Evolutionary conservation across 2,888 invertebrate genomes (phyloP).

Genomic region (Morpho helenor): DNA sequence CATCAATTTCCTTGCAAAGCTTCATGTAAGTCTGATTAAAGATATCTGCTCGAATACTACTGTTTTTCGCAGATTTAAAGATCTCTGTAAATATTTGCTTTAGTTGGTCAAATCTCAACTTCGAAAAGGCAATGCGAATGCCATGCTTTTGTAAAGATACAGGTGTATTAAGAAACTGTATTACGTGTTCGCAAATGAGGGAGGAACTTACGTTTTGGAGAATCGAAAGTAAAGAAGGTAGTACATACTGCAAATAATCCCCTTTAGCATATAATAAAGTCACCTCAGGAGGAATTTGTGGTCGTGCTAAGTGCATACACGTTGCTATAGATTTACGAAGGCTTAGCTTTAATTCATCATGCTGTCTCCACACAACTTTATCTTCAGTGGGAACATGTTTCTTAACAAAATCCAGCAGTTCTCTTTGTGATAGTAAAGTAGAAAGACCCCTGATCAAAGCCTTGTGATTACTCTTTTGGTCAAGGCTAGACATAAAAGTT

Average conservation of each 20-base stretch:
- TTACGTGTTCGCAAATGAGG: slow-evolving; percentile 35
- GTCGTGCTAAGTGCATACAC: slow-evolving; percentile 50
- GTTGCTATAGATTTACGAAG: slow-evolving; percentile 51
- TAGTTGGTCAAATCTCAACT: slow-evolving; percentile 40
- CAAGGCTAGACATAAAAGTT: slow-evolving; percentile 26
- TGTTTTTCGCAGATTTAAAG: slow-evolving; percentile 52
- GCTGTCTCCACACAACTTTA: slow-evolving; percentile 49
- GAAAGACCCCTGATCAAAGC: slow-evolving; percentile 41
- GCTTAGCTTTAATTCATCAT: slow-evolving; percentile 39
- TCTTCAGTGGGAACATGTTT: slow-evolving; percentile 42
- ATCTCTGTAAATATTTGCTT: slow-evolving; percentile 40
- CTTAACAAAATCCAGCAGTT: slow-evolving; percentile 38
- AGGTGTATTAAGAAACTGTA: slow-evolving; percentile 41
- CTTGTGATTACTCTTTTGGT: slow-evolving; percentile 38
- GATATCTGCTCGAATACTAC: slow-evolving; percentile 45
- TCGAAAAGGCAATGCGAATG: slow-evolving; percentile 45
- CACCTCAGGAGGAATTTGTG: slow-evolving; percentile 39
- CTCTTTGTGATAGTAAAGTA: slow-evolving; percentile 37
- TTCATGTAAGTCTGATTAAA: slow-evolving; percentile 46
- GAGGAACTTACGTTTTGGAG: slow-evolving; percentile 41
- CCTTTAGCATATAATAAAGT: slow-evolving; percentile 53
- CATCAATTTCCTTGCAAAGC: slow-evolving; percentile 43
- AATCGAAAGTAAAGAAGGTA: slow-evolving; percentile 51
- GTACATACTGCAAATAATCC: slow-evolving; percentile 53
- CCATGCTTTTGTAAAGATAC: slow-evolving; percentile 60